Percentiles rank a stretch among this genome's conserved stretches.
Evolutionary conservation across 2,113 vertebrate species (phyloP).

Genomic region (Oreochromis tanganicae): DNA sequence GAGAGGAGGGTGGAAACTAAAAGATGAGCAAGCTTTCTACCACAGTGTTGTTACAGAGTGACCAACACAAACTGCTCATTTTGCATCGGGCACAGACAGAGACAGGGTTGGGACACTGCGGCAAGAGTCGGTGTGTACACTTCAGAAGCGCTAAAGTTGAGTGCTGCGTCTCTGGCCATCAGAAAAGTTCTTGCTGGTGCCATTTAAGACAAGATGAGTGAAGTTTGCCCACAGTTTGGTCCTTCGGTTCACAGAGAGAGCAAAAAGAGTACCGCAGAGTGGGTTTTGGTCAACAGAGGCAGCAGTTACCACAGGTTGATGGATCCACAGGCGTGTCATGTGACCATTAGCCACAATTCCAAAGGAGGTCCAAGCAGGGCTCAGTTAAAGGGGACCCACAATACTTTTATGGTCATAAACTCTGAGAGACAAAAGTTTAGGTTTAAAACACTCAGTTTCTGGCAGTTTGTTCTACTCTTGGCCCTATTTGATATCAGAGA

Average conservation of each 20-base stretch:
- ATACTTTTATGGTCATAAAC: not conserved
- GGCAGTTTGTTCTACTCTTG: not conserved
- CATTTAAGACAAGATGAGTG: not conserved
- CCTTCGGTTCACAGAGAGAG: not conserved
- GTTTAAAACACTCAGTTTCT: not conserved
- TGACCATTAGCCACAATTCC: not conserved
- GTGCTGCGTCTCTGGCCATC: not conserved
- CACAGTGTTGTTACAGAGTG: conserved; percentile 31
- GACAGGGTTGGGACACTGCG: not conserved
- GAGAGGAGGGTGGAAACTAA: not conserved
- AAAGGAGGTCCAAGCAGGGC: not conserved
- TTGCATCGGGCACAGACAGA: conserved; percentile 7
- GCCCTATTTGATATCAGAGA: not conserved
- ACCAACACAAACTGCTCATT: conserved; percentile 24
- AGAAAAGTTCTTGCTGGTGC: conserved; percentile 11
- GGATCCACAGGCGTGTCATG: not conserved
- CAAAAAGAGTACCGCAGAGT: not conserved
- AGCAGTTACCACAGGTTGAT: not conserved
- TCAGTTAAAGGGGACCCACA: not conserved
- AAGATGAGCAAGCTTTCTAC: conserved; percentile 23
- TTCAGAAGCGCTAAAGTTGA: not conserved
- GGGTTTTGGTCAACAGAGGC: conserved; percentile 1
- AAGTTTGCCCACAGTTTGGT: not conserved
- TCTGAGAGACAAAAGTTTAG: not conserved
- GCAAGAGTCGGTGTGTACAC: not conserved